Evolutionary conservation across 1,140 invertebrate species (phyloP).

Genomic region (Neodiprion fabricii): DNA sequence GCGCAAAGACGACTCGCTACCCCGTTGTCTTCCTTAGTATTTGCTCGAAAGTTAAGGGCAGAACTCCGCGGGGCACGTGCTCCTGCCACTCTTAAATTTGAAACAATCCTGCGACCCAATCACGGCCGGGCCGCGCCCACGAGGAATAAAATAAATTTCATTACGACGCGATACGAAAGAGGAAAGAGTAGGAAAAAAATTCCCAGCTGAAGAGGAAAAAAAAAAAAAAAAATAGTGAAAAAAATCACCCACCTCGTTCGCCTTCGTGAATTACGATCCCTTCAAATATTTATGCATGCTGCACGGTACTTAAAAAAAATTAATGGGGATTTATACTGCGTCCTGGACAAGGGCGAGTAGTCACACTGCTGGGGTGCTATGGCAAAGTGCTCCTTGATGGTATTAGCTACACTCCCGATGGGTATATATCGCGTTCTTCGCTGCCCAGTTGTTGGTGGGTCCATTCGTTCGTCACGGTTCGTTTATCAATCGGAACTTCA

Average conservation of each 20-base stretch:
- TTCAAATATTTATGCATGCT: slow-evolving; percentile 47
- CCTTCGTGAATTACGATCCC: slow-evolving; percentile 40
- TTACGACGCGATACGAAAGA: slow-evolving; percentile 18
- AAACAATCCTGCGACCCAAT: neutral
- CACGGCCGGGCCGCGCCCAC: neutral
- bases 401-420: slow-evolving; percentile 37
- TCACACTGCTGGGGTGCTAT: slow-evolving; percentile 24
- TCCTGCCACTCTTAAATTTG: slow-evolving; percentile 6
- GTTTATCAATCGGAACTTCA: neutral
- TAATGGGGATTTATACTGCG: slow-evolving; percentile 45
- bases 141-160: slow-evolving; percentile 33
- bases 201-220: slow-evolving; percentile 5
- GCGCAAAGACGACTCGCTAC: too few relatives aligned
- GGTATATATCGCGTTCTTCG: neutral
- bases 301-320: slow-evolving; percentile 42
- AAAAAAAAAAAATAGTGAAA: slow-evolving; percentile 22
- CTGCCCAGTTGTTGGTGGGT: neutral
- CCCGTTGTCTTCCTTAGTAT: too few relatives aligned
- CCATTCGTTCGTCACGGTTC: neutral
- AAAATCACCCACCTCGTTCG: slow-evolving; percentile 23
- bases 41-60: neutral
- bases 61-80: neutral
- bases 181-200: neutral
- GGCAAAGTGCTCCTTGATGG: slow-evolving; percentile 37
- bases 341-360: slow-evolving; percentile 33